Base-by-base conservation (phyloP, 1,140 invertebrate species). In the Hycleus cichorii region DNA sequence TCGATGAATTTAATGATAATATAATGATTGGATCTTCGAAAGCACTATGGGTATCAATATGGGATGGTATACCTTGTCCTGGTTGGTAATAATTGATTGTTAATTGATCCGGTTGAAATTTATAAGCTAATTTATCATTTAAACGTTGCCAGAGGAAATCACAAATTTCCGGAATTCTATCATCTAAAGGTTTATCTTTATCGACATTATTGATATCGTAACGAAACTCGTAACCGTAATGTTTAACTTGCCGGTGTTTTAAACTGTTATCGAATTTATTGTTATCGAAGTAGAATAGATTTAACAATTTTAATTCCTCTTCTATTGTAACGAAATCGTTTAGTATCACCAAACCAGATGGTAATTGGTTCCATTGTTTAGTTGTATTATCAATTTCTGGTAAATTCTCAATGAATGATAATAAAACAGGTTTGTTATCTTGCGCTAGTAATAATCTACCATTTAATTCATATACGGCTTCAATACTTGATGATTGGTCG, bases 31-130 rank as follows among this genome's bases (percentile, higher is more conserved):
- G 87, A 70, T 90, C 86, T 67, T 91, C 87, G 78, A 97, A 98
- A 3, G 90, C 86, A 74, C 91, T 93, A 70, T 95, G 92, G 1
- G 91, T 96, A 69, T 98, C 95, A n/a, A 96, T 83, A 78, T 98
- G 95, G 1, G 88, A 81, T 50, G 95, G 94, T 67, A 98, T 98
- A 25, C 93, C 93, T 82, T 97, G 93, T 8, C 95, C 95, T 55
- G 93, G 89, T 50, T 80, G 66, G 76, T 98, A 98, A 64, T 84
- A 82, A 77, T 98, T 98, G 0, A 97, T 82, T 8, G 95, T 98
- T 47, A 98, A 69, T 71, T 98, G 95, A 80, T 98, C 87, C 27
- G 94, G 94, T 58, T 73, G 53, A 43, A 74, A 75, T 55, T 74
- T 62, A 42, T 63, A 59, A 65, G 72, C 76, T 65, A 71, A 74